phyloP scores from a whole-genome alignment of 2,888 invertebrate genomes.

The Pyralis farinalis region DNA sequence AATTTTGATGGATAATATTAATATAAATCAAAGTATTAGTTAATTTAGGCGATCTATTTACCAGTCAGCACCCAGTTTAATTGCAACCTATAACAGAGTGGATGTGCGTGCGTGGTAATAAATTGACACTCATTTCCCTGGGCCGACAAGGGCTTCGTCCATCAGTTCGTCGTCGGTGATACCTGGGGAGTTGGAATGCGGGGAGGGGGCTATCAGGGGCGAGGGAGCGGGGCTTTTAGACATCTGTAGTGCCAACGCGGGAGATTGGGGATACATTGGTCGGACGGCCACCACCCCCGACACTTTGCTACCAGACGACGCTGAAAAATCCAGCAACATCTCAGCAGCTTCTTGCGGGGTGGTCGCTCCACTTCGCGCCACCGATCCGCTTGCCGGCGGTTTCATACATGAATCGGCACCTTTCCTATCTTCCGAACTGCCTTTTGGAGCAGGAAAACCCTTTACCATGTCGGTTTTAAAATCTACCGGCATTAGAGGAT shows the following conservation, averaged over 20 bases:
- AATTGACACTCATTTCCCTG: slow-evolving; percentile 82
- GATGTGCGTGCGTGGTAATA: slow-evolving; percentile 2
- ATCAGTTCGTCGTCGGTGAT: slow-evolving; percentile 94
- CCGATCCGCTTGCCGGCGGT: slow-evolving; percentile 64
- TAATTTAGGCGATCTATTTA: background rate
- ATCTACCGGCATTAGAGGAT: slow-evolving; percentile 65
- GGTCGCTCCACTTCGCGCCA: slow-evolving; percentile 66
- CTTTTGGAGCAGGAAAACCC: slow-evolving; percentile 69
- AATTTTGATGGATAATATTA: too few species aligned
- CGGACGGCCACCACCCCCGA: slow-evolving; percentile 78
- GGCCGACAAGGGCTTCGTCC: slow-evolving; percentile 92
- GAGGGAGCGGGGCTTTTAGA: slow-evolving; percentile 89
- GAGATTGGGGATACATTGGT: slow-evolving; percentile 82
- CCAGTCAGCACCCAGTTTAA: background rate
- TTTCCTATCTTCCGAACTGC: slow-evolving; percentile 65
- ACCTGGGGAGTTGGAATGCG: slow-evolving; percentile 87
- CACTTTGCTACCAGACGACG: slow-evolving; percentile 79
- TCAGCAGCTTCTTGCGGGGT: slow-evolving; percentile 83
- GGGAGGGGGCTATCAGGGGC: slow-evolving; percentile 84
- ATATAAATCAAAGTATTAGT: too few species aligned
- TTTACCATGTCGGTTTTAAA: slow-evolving; percentile 72
- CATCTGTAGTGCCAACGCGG: slow-evolving; percentile 87
- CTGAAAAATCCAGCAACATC: slow-evolving; percentile 84
- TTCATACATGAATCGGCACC: slow-evolving; percentile 73
- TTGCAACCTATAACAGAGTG: background rate